phyloP scores from a whole-genome alignment of 2,113 vertebrate genomes.

The Colaptes auratus region DNA sequence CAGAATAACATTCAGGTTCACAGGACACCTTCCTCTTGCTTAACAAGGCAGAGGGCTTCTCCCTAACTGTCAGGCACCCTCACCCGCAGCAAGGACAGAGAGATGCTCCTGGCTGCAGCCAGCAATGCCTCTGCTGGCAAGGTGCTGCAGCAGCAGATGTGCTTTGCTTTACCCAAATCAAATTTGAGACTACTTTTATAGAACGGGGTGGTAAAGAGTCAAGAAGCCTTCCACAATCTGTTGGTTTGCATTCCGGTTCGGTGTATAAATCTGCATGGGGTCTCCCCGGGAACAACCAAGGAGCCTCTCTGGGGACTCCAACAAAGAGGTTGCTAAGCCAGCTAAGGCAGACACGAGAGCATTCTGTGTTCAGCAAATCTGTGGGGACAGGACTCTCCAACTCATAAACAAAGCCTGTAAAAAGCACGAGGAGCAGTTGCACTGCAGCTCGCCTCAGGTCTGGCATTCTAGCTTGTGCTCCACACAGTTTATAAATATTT shows the following conservation, averaged over 20 bases:
- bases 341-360: constrained; percentile 1
- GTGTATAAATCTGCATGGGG: not conserved
- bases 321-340: constrained; percentile 67
- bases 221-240: not conserved
- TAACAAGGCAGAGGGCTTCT: not conserved
- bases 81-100: not conserved
- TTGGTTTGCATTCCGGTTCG: not conserved
- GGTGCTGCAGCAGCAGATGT: not conserved
- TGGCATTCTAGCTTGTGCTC: not conserved
- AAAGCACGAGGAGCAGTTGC: not conserved
- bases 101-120: not conserved
- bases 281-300: not conserved
- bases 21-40: not conserved
- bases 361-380: constrained; percentile 1
- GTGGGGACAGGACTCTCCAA: not conserved
- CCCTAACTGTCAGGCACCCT: not conserved
- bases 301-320: constrained; percentile 30
- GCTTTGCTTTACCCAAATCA: not conserved
- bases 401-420: constrained; percentile 12
- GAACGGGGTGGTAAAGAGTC: constrained; percentile 11
- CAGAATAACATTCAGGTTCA: not conserved
- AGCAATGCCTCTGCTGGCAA: not conserved
- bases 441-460: not conserved
- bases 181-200: not conserved
- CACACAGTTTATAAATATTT: not conserved